Conservation (phyloP, 2,113 vertebrate species). For the Colaptes auratus region DNA sequence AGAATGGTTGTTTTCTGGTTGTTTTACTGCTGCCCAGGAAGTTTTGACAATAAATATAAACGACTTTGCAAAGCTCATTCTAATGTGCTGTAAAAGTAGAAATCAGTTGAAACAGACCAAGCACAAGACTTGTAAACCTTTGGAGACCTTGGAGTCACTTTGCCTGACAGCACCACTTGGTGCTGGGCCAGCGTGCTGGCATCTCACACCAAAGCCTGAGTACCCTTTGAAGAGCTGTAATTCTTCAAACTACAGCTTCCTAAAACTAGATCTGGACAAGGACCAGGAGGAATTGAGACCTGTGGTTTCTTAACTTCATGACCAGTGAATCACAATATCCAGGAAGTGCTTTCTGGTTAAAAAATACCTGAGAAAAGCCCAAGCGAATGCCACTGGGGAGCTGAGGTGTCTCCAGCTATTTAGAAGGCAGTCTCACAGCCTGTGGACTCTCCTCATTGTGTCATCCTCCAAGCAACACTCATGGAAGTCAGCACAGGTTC, state of each 20-base stretch:
- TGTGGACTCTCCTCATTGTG: background rate
- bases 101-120: constrained; percentile 9
- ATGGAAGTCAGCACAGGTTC: background rate
- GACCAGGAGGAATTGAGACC: background rate
- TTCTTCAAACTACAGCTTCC: background rate
- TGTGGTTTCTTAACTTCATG: background rate
- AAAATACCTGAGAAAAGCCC: background rate
- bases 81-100: background rate
- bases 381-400: background rate
- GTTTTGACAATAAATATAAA: constrained; percentile 33
- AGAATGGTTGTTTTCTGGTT: background rate
- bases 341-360: background rate
- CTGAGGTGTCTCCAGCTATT: background rate
- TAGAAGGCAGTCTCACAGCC: background rate
- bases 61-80: background rate
- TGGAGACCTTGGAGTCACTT: background rate
- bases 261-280: background rate
- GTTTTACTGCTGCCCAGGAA: background rate
- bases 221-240: background rate
- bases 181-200: background rate
- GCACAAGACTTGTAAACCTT: background rate
- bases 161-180: background rate
- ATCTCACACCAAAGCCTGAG: fast-evolving
- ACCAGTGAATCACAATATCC: background rate
- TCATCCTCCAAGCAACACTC: background rate